Base-by-base conservation (phyloP, 2,113 vertebrate genomes). In the Merops nubicus region DNA sequence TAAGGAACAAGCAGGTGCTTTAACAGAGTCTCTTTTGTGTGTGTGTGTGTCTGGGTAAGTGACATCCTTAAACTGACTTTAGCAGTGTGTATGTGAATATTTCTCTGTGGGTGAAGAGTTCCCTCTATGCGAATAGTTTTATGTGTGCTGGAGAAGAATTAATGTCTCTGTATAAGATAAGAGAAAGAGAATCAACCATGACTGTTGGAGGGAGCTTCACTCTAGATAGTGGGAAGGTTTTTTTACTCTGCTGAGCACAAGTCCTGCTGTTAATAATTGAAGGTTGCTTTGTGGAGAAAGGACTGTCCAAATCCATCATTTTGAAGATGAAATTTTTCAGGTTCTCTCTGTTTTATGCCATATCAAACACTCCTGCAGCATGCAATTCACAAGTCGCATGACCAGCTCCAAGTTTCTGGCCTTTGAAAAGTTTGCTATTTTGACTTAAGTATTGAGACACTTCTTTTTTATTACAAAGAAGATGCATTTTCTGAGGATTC, bases 391-490 rank as follows among this genome's bases (percentile, higher is more conserved):
- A 89, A 82, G 69, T 93, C 4, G 18, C 85, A 34, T 83, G 34
- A 67, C 93, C 51, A 93, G 92, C 88, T 95, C 93, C 88, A 97
- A 96, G 93, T 96, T 97, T 97, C 69, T 68, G 75, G 92, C 85
- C 97, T 97, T 97, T 97, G 97, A 97, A 98, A 98, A 98, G 97
- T 98, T 97, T 97, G 88, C 81, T 96, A 93, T 98, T 96, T 98
- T 97, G 92, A 97, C 96, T 96, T 94, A 97, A 98, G 94, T 97
- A 97, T 95, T 91, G 95, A 98, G 97, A 96, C 94, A 94, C 87
- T 96, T 93, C 93, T 97, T 96, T 97, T 97, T 77, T 95, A 40
- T 97, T 97, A 96, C 89, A 96, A 97, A 97, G 94, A 97, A 97
- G 80, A 96, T 97, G 93, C 95, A 96, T 95, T 95, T 97, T 98